A percentile compares a stretch with the other conserved stretches of the same genome.
These are phyloP conservation scores for Trachelipus rathkii DNA, from an alignment of 1,140 invertebrate species.

Conservation along the genomic window DNA sequence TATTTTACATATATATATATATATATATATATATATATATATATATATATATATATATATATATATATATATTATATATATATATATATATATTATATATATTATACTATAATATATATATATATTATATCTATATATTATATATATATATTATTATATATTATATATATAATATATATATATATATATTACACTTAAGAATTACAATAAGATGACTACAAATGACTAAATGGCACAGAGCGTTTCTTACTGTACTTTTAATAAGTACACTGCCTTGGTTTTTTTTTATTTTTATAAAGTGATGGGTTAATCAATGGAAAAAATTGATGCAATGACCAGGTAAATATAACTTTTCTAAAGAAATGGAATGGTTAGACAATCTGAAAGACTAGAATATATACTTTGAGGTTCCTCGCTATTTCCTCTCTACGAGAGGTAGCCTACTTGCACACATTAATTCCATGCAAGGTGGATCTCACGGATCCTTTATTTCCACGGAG, in stretches of 20 bases:
- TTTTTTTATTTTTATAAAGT: no score
- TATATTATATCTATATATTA: background rate
- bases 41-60: slow-evolving; percentile 16
- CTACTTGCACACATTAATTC: background rate
- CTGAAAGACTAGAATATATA: slow-evolving; percentile 7
- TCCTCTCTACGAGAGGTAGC: background rate
- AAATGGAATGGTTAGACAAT: slow-evolving; percentile 1
- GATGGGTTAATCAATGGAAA: background rate
- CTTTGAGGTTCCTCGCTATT: background rate
- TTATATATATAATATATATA: slow-evolving; percentile 9
- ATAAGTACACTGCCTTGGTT: slow-evolving; percentile 7
- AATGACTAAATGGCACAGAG: background rate
- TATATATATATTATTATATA: slow-evolving; percentile 2
- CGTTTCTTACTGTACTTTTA: background rate
- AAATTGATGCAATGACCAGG: no score
- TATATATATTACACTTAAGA: background rate
- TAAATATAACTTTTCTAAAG: background rate
- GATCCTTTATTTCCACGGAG: background rate
- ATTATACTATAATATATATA: slow-evolving; percentile 13
- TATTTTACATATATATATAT: background rate
- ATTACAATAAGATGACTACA: background rate
- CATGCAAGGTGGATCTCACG: background rate
- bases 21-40: slow-evolving; percentile 5
- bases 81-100: slow-evolving; percentile 20
- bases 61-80: slow-evolving; percentile 24